A percentile compares a stretch with the other conserved stretches of the same genome.
These are phyloP conservation scores for Drosophila eohydei DNA, from an alignment of 2,888 invertebrate genomes.

Conservation along the genomic window DNA sequence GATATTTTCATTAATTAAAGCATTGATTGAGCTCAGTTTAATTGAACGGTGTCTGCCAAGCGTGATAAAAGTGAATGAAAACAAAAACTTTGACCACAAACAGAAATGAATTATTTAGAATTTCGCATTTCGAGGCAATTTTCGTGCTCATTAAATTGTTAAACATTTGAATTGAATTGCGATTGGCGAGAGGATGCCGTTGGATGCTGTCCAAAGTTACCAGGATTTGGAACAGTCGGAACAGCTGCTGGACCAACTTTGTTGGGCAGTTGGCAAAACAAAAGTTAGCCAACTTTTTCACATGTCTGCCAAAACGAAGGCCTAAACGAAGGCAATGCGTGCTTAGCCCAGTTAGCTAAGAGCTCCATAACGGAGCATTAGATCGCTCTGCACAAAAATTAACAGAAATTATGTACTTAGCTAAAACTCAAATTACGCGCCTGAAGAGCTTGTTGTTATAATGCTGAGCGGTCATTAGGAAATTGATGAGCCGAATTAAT, in stretches of 20 bases:
- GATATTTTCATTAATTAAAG: slow-evolving; percentile 25
- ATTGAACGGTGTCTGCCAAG: slow-evolving; percentile 14
- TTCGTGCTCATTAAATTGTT: slow-evolving; percentile 64
- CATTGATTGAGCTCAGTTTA: slow-evolving; percentile 29
- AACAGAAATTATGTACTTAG: slow-evolving; percentile 58
- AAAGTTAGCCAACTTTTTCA: slow-evolving; percentile 50
- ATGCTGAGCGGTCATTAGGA: slow-evolving; percentile 45
- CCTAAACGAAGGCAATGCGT: slow-evolving; percentile 4
- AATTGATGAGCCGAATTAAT: slow-evolving; percentile 71
- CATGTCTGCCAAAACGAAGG: slow-evolving; percentile 28
- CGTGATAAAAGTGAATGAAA: slow-evolving; percentile 27
- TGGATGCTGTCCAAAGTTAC: slow-evolving; percentile 10
- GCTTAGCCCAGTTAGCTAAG: slow-evolving; percentile 21
- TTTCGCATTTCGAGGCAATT: slow-evolving; percentile 19
- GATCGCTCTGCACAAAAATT: slow-evolving; percentile 47
- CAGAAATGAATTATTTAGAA: slow-evolving; percentile 47
- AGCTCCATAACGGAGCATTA: slow-evolving; percentile 40
- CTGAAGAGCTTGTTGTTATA: slow-evolving; percentile 59
- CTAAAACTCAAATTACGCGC: slow-evolving; percentile 30
- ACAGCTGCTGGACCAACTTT: slow-evolving; percentile 45
- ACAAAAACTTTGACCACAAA: slow-evolving; percentile 35
- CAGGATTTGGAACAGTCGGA: slow-evolving; percentile 8
- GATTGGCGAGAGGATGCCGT: neutral
- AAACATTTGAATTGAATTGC: slow-evolving; percentile 36
- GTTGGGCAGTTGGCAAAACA: slow-evolving; percentile 40